Base-by-base conservation (phyloP, 2,888 invertebrate genomes). In the Hemithea aestivaria region DNA sequence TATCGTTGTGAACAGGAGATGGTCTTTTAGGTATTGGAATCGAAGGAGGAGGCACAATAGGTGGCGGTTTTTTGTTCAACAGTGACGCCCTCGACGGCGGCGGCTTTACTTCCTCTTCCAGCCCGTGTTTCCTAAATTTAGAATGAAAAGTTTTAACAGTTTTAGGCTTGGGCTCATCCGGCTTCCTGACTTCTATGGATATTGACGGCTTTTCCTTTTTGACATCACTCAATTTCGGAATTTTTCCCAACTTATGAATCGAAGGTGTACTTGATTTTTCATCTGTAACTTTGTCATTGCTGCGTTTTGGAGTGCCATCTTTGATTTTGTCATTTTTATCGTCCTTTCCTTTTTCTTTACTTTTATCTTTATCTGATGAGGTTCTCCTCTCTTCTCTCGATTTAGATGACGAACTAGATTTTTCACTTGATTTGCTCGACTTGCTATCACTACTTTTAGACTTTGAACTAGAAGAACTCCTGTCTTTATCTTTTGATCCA, bases 121-220 rank as follows among this genome's bases (percentile, higher is more conserved):
- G 78, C 22, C 96, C 97, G 60, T 96, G 96, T 31, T 96, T 96
- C 52, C 97, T 91, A 87, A 97, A 96, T 81, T 95, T 96, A 0
- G 96, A 94, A 77, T 96, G 92, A 71, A 93, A 96, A 8, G 94
- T 94, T 89, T 97, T 97, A 0, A 96, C 97, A 23, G 97, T 97
- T 81, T 96, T 96, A 2, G 95, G 93, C 59, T 96, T 91, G 7
- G 90, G 89, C 33, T 91, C 90, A 51, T 91, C 91, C 43, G 89
- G 89, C 74, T 93, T 94, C 44, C 94, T 88, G 36, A 92, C 91
- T 87, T 95, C 95, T 55, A 95, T 94, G 0, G 94, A 94, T 72
- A 94, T 93, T 2, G 94, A 93, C 23, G 92, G 92, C 54, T 93
- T 94, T 56, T 92, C 92, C 62, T 89, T 90, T 57, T 90, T 66